These are phyloP conservation scores for Sphaerophoria taeniata DNA, from an alignment of 2,888 invertebrate genomes.

Conservation along the genomic window DNA sequence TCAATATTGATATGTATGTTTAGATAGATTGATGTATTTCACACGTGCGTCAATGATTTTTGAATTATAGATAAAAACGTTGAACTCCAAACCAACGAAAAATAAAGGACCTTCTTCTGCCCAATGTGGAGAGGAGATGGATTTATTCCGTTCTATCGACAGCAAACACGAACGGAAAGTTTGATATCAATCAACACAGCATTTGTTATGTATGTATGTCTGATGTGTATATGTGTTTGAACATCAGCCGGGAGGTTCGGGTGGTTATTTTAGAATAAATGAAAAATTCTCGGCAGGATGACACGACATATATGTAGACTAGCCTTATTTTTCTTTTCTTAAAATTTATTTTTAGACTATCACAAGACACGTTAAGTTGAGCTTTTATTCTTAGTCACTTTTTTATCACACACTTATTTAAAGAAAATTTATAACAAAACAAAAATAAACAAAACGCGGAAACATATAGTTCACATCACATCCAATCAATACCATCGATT, in stretches of 20 bases:
- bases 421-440: background rate
- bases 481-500: slow-evolving; percentile 71
- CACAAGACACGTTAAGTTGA: slow-evolving; percentile 36
- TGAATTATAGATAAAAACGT: background rate
- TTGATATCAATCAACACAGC: slow-evolving; percentile 19
- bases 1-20: background rate
- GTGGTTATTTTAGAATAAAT: background rate
- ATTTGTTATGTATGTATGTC: background rate
- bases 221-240: background rate
- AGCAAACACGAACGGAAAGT: background rate
- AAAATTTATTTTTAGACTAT: slow-evolving; percentile 36
- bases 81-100: background rate
- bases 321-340: slow-evolving; percentile 14
- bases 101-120: too few relatives aligned
- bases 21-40: background rate
- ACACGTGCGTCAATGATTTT: slow-evolving; percentile 9
- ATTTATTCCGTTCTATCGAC: slow-evolving; percentile 2
- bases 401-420: slow-evolving; percentile 9
- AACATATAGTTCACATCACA: slow-evolving; percentile 20
- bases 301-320: slow-evolving; percentile 16
- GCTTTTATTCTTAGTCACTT: slow-evolving; percentile 45
- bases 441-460: slow-evolving; percentile 40
- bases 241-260: slow-evolving; percentile 10
- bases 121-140: background rate
- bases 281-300: background rate